Base-by-base conservation (phyloP, 2,888 invertebrate genomes). In the Tenthredo livida region DNA sequence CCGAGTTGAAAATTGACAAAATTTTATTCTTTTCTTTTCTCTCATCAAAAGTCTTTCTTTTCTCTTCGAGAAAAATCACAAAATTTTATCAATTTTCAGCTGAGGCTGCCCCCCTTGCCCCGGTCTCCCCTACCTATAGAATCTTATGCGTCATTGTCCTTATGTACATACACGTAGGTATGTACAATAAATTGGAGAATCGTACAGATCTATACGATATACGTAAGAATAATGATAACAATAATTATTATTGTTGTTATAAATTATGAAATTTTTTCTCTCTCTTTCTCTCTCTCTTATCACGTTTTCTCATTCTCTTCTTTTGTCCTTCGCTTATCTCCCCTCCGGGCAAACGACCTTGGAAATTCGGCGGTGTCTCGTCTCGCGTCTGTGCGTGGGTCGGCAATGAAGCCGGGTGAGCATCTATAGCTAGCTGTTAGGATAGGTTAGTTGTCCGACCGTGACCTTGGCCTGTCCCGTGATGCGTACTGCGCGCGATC, bases 401-500 rank as follows among this genome's bases (percentile, higher is more conserved):
- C 50, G 54, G 9, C 78, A 58, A 25, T 58, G 78, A n/a, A 15
- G 75, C 9, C 17, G 47, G 75, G 25, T 7, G 54, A 33, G 33
- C 50, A 77, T n/a, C 54, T 33, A 25, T 47, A 47, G 40, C 40
- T 47, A 37, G 7, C 15, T 67, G 84, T 73, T 84, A 75, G 72
- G 85, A 72, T 72, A 84, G 84, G 82, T 85, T 84, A 84, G 86
- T 84, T 87, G 84, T 50, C 84, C 86, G 84, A 25, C 86, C 86
- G 43, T 86, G 85, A 86, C 87, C 87, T 87, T 87, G 86, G 58
- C 78, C 84, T 78, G 72, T 73, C 85, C 78, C 73, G 78, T 84
- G 72, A 50, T 67, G 67, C 83, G 83, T 50, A 47, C 47, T 47
- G 47, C 47, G 47, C 47, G 47, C 47, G 15, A 70, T 83, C 83